Evolutionary conservation across 1,140 invertebrate species (phyloP), one percentile per base, ranked within the genome.

Genomic region (Drosophila lini): DNA sequence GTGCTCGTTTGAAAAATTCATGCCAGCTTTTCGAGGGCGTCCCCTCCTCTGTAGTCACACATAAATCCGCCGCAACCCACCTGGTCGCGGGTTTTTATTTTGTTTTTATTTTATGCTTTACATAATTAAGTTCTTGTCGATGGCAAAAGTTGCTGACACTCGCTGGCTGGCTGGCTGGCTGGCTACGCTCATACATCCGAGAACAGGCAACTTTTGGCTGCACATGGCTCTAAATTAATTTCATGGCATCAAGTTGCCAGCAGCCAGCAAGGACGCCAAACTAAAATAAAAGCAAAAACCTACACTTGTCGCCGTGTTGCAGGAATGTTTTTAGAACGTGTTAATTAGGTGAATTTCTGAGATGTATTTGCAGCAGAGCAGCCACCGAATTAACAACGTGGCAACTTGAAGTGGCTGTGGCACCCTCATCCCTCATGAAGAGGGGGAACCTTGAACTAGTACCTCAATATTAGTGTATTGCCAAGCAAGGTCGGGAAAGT

Each of bases 71-170:
- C 28, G 32, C 32, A 48, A 19, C 53, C 22, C 25, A 44, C 28
- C 45, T 67, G 36, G n/a, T 15, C 13, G 13, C 13, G 31, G 22
- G 42, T 44, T 44, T 44, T 44, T 28, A 25, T 57, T 71, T 71
- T 50, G 53, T 59, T 76, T 77, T 48, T 36, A 59, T 77, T 32
- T 59, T 40, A 42, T 67, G 55, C 56, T 59, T 59, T 68, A 59
- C 74, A 77, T 76, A 76, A 77, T 77, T 77, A 68, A 77, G 61
- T 68, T 38, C 40, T 42, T 59, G 61, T 76, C 73, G 62, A 76
- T 53, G 57, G 47, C 56, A 19, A 47, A 76, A 74, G 52, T 64
- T 75, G 74, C 19, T 75, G 45, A 65, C 52, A 67, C 52, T 58
- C 31, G 44, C 34, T 40, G n/a, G 47, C 7, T 62, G 38, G 25